Evolutionary conservation across 2,797 vertebrate species (phyloP), one percentile per base, ranked within the genome.

Genomic region (Yasuhikotakia modesta): DNA sequence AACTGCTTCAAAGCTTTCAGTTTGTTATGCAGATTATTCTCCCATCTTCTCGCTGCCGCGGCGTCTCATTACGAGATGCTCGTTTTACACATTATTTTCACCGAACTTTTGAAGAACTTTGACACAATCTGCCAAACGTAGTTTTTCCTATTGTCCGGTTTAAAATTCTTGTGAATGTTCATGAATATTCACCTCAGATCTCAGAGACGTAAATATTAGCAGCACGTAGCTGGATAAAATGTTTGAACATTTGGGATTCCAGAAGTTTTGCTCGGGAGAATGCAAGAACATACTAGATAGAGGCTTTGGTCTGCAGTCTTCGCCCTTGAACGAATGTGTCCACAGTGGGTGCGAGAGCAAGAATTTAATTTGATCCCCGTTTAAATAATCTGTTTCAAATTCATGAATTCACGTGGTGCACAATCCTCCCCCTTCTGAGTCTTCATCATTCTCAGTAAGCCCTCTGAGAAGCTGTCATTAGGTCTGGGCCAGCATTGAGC

Each of bases 321-420:
- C 76, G 87, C 86, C 90, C 87, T 91, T 91, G 88, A 92, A 88
- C 87, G 82, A 79, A 88, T 85, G 83, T 87, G 74, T 88, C 87
- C 85, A 70, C 77, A 83, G 78, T 81, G 84, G 89, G 85, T 85
- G 83, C 48, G 66, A 61, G 43, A 81, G n/a, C n/a, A n/a, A n/a
- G 84, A 88, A 89, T 90, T 88, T 86, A 88, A 90, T 90, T 86
- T 87, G 89, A 90, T 91, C 88, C 86, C 85, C 81, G 84, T 87
- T 91, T 88, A 91, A 91, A 90, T 91, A 91, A 91, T 92, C 91
- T 91, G 87, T 90, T 91, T 91, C 88, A 88, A 86, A 92, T 91
- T 92, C 89, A 91, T 91, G 87, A 89, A 91, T 92, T 90, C 87
- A 84, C 84, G n/a, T 21, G n/a, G 85, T 87, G 88, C 80, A 43